Conservation (phyloP, 2,113 vertebrate genomes). For the Bos indicus region DNA sequence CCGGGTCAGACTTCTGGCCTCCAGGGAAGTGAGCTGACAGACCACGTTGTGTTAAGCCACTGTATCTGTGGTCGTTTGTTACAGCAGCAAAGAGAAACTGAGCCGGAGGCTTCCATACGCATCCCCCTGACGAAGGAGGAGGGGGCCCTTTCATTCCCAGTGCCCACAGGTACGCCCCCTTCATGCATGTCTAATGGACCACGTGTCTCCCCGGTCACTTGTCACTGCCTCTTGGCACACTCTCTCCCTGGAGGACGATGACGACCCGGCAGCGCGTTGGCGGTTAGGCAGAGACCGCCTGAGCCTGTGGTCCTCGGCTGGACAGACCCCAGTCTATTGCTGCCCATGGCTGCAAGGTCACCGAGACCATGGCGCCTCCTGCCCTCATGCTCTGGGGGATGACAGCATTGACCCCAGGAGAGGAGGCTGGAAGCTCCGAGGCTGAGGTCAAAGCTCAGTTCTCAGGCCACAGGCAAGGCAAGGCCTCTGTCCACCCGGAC, state of each 20-base stretch:
- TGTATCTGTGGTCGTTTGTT: not conserved
- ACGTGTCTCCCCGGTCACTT: not conserved
- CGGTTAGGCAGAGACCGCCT: not conserved
- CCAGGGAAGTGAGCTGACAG: not conserved
- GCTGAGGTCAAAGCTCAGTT: not conserved
- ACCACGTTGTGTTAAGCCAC: not conserved
- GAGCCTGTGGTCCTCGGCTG: not conserved
- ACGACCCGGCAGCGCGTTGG: no score
- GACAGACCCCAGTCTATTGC: not conserved
- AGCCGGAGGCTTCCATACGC: rapidly evolving
- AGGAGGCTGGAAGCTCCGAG: not conserved
- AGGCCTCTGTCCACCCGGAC: not conserved
- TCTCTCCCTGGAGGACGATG: rapidly evolving
- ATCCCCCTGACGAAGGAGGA: no score
- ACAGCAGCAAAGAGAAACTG: not conserved
- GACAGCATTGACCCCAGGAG: not conserved
- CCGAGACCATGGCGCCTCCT: not conserved
- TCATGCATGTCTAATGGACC: not conserved
- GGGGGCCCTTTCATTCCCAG: not conserved
- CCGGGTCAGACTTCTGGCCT: rapidly evolving
- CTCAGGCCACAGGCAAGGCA: not conserved
- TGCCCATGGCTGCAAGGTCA: not conserved
- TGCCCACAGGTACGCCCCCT: not conserved
- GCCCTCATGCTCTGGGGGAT: not conserved
- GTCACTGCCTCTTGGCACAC: not conserved